A percentile compares a stretch with the other conserved stretches of the same genome.
These are phyloP conservation scores for Drosophila subsilvestris DNA, from an alignment of 2,888 invertebrate genomes.

Conservation along the genomic window DNA sequence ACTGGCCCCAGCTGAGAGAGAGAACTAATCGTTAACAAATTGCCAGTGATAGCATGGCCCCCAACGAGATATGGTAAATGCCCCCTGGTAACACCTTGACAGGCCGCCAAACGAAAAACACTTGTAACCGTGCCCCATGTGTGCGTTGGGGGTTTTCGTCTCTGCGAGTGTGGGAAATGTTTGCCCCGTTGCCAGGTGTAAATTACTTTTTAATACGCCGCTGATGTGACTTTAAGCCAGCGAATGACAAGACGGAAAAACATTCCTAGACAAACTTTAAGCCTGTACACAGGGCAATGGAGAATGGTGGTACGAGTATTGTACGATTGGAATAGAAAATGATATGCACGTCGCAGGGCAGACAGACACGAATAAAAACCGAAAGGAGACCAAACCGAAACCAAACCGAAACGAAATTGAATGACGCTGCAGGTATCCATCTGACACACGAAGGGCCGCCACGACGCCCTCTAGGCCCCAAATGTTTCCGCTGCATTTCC, in stretches of 20 bases:
- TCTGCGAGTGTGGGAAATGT: constrained; percentile 57
- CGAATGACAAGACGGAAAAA: constrained; percentile 50
- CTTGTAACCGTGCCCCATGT: constrained; percentile 24
- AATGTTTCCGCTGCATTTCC: constrained; percentile 29
- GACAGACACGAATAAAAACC: constrained; percentile 42
- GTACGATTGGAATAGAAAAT: constrained; percentile 34
- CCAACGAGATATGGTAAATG: constrained; percentile 46
- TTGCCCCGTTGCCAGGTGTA: constrained; percentile 67
- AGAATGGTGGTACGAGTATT: neutral
- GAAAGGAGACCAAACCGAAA: constrained; percentile 58
- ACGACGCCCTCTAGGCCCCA: neutral
- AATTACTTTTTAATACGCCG: constrained; percentile 72
- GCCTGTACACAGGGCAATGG: constrained; percentile 16
- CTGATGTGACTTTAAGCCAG: constrained; percentile 51
- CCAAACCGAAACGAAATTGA: constrained; percentile 43
- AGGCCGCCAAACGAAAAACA: constrained; percentile 40
- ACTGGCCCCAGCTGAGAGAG: constrained; percentile 44
- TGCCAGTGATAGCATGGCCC: constrained; percentile 68
- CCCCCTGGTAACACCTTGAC: constrained; percentile 41
- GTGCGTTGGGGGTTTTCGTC: neutral
- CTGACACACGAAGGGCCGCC: constrained; percentile 14
- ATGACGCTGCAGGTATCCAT: constrained; percentile 44
- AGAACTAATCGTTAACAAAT: constrained; percentile 74
- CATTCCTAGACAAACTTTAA: constrained; percentile 36
- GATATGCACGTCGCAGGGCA: constrained; percentile 49